Base-by-base conservation (phyloP, 1,140 invertebrate species). In the Cherax destructor region DNA sequence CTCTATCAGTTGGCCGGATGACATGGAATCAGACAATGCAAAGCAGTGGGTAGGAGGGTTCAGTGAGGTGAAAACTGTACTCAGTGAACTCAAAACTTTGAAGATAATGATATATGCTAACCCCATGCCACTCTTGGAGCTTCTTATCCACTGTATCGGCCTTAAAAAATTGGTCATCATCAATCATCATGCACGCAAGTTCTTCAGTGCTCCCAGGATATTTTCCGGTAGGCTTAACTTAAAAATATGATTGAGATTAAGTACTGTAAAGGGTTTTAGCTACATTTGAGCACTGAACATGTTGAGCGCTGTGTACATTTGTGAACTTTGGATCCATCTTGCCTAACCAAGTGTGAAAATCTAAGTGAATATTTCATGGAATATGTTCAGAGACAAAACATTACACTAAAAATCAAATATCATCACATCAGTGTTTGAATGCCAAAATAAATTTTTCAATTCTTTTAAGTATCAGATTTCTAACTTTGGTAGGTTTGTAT, bases 1-100 rank as follows among this genome's bases (percentile, higher is more conserved):
- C 13, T 84, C 83, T 16, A 84, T 84, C n/a, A 84, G 83, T 18
- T 84, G 83, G 83, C 83, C 83, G 72, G 59, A 84, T 47, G 83
- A 84, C 41, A 84, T 84, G 83, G 59, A 84, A 47, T 47, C 83
- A 18, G 59, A 84, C 7, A 84, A 84, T 47, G 4, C 21, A 84
- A 30, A 72, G 65, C 83, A 69, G 47, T 84, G 83, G 83, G 30
- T 72, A 1, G 83, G 83, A 18, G 83, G 83, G 21, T 72, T 84
- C 47, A 47, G 47, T 30, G 83, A 84, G 61, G 83, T 84, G 47
- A 69, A 49, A 21, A 56, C 41, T 21, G 61, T 84, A 18, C 83
- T 84, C 10, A 84, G 61, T 72, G 13, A 47, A 30, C 61, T 84
- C 18, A 10, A 65, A 47, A 41, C 59, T 11, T 49, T 84, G 10